phyloP scores from a whole-genome alignment of 2,888 invertebrate species.

The Ophraella communa region DNA sequence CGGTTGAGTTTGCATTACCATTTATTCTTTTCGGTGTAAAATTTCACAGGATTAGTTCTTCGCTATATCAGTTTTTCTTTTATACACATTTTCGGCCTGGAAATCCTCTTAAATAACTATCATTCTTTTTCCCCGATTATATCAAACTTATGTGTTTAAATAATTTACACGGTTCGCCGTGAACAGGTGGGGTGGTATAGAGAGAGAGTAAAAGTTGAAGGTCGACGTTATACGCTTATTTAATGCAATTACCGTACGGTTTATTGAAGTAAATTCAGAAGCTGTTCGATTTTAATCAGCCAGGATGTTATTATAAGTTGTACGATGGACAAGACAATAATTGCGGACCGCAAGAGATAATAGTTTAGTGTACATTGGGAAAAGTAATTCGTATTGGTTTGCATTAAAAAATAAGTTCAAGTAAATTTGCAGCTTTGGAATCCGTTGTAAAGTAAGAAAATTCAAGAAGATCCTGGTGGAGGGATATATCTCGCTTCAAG shows the following conservation, averaged over 20 bases:
- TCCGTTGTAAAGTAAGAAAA: too few relatives aligned
- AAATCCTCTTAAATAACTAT: not conserved
- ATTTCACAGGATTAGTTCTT: too few relatives aligned
- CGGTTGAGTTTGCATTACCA: too few relatives aligned
- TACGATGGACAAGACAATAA: slow-evolving; percentile 29
- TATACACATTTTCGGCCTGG: too few relatives aligned
- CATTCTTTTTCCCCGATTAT: not conserved
- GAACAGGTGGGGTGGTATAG: slow-evolving; percentile 21
- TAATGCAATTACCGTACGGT: slow-evolving; percentile 37
- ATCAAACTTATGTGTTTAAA: not conserved
- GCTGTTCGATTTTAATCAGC: slow-evolving; percentile 35
- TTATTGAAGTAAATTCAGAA: slow-evolving; percentile 37
- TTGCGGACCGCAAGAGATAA: slow-evolving; percentile 29
- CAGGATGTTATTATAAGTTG: slow-evolving; percentile 31
- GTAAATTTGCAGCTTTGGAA: too few relatives aligned
- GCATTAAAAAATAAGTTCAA: not conserved
- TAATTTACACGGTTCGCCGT: slow-evolving; percentile 21
- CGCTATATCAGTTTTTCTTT: too few relatives aligned
- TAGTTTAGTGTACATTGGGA: slow-evolving; percentile 12
- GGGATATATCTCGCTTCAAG: too few relatives aligned
- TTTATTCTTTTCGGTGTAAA: too few relatives aligned
- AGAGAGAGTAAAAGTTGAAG: slow-evolving; percentile 41
- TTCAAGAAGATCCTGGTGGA: too few relatives aligned
- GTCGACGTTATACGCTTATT: slow-evolving; percentile 37
- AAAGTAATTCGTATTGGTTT: not conserved